Conservation (phyloP, 2,888 invertebrate genomes). For the Tenthredo distinguenda region DNA sequence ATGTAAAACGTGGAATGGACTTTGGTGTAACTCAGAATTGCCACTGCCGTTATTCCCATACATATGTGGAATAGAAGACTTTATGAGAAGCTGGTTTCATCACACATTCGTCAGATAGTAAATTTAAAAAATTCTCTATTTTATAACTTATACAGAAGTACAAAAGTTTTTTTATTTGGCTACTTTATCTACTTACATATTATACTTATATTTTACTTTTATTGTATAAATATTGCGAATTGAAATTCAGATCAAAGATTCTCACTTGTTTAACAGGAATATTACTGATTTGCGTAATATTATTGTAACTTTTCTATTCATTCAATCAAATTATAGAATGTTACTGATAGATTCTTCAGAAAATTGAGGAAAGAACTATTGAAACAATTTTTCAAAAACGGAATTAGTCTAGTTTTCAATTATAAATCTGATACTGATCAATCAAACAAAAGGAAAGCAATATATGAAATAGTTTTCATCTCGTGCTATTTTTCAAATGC, state of each 20-base stretch:
- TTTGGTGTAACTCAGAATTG: neutral
- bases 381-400: neutral
- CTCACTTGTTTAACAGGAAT: neutral
- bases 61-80: neutral
- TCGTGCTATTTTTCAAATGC: neutral
- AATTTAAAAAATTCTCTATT: neutral
- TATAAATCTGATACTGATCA: neutral
- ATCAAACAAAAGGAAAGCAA: neutral
- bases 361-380: neutral
- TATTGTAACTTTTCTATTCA: neutral
- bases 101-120: neutral
- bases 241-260: slow-evolving; percentile 8
- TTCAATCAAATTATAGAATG: neutral
- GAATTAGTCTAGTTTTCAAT: neutral
- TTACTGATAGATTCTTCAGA: neutral
- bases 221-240: slow-evolving; percentile 11
- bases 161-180: slow-evolving; percentile 22
- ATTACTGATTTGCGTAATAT: neutral
- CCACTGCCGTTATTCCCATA: neutral
- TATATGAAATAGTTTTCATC: neutral
- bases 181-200: slow-evolving; percentile 40
- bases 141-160: slow-evolving; percentile 16
- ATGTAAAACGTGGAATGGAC: neutral
- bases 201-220: slow-evolving; percentile 4
- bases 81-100: neutral